Conservation (phyloP, 2,888 invertebrate genomes). For the Tiliacea citrago region DNA sequence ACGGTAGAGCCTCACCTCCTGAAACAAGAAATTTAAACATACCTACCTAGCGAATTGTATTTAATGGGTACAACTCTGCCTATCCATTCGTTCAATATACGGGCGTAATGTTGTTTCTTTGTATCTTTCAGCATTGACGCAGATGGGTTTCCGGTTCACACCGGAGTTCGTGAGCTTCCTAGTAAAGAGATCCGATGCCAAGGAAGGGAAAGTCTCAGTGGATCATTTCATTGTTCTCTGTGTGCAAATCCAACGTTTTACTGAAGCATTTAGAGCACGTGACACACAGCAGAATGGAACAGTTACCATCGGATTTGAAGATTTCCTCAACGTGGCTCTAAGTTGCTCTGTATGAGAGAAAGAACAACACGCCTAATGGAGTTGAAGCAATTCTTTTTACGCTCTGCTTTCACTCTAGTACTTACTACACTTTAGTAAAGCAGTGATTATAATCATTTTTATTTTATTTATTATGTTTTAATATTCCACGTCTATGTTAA, state of each 20-base stretch:
- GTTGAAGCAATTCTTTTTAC: constrained; percentile 18
- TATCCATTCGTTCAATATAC: not conserved
- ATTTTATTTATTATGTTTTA: constrained; percentile 14
- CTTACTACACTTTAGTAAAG: not conserved
- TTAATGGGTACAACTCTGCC: not conserved
- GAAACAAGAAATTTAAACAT: not conserved
- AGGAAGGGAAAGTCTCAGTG: constrained; percentile 92
- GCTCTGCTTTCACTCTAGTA: constrained; percentile 14
- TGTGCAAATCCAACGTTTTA: constrained; percentile 96
- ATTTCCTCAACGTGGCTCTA: constrained; percentile 96
- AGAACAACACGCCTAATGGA: not conserved
- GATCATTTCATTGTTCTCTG: constrained; percentile 97
- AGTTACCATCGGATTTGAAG: constrained; percentile 97
- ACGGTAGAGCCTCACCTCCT: too few relatives aligned
- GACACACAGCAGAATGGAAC: constrained; percentile 95
- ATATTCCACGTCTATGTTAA: constrained; percentile 26
- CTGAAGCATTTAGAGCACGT: constrained; percentile 95
- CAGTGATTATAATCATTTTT: constrained; percentile 18
- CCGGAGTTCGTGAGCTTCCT: constrained; percentile 94
- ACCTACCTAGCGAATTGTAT: not conserved
- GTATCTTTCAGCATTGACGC: constrained; percentile 92
- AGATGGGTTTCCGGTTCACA: constrained; percentile 97
- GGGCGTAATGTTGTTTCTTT: not conserved
- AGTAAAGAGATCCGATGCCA: constrained; percentile 92
- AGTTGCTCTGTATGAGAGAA: constrained; percentile 91